Evolutionary conservation across 2,888 invertebrate species (phyloP).

Genomic region (Exephanes ischioxanthus): DNA sequence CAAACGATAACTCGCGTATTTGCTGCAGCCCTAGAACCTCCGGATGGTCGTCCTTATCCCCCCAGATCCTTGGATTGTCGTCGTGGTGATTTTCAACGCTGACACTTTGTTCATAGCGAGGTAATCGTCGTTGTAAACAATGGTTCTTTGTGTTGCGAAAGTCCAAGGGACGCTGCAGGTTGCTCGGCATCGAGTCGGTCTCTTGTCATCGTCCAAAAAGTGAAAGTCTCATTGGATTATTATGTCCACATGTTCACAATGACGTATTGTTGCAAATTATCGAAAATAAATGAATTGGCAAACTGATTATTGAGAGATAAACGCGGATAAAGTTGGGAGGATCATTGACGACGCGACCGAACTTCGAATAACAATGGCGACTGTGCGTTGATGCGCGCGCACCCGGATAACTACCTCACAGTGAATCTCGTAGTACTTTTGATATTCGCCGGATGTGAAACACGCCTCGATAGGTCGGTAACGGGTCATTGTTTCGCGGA

Average conservation of each 20-base stretch:
- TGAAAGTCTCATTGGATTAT: too few species aligned
- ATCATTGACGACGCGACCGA: not conserved
- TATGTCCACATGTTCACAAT: too few species aligned
- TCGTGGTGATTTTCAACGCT: not conserved
- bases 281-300: not conserved
- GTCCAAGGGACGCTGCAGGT: too few species aligned
- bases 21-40: not conserved
- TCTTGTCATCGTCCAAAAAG: too few species aligned
- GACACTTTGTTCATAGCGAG: not conserved
- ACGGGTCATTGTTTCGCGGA: not conserved
- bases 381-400: not conserved
- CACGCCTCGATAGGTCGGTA: not conserved
- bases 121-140: not conserved
- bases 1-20: not conserved
- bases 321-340: not conserved
- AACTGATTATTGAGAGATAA: not conserved
- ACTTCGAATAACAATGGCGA: not conserved
- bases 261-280: not conserved
- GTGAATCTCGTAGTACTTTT: slow-evolving; percentile 1
- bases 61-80: not conserved
- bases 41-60: not conserved
- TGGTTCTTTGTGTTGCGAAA: not conserved
- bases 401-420: not conserved
- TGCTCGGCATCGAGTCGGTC: too few species aligned
- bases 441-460: not conserved